These are phyloP conservation scores for Cecropterus lyciades DNA, from an alignment of 1,140 invertebrate species.

Conservation along the genomic window DNA sequence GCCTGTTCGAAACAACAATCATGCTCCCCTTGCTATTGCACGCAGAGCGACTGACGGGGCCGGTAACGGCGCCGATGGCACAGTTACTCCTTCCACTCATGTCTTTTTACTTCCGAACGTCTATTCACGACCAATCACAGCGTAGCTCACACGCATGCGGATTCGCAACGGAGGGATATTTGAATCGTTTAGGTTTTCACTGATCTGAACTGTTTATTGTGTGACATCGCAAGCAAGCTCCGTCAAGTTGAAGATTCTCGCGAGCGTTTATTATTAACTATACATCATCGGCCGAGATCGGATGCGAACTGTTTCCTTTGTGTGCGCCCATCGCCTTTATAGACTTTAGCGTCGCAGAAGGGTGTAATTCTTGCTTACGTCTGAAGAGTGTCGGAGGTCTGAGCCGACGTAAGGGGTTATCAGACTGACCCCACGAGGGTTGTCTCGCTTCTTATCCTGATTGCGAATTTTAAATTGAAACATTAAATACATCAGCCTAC, in stretches of 20 bases:
- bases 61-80: conserved; percentile 3
- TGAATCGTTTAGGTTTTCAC: conserved; percentile 53
- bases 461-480: conserved; percentile 49
- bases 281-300: conserved; percentile 74
- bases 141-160: conserved; percentile 65
- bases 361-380: conserved; percentile 65
- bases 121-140: conserved; percentile 70
- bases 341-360: conserved; percentile 71
- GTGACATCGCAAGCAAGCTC: conserved; percentile 59
- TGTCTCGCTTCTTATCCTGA: conserved; percentile 50
- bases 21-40: conserved; percentile 88
- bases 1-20: conserved; percentile 95
- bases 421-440: conserved; percentile 56
- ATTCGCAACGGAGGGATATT: conserved; percentile 61
- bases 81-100: conserved; percentile 70
- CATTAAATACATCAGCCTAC: conserved; percentile 12
- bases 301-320: conserved; percentile 72
- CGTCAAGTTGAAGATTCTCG: conserved; percentile 41
- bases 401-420: conserved; percentile 66
- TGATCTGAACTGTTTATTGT: conserved; percentile 45
- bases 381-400: conserved; percentile 63
- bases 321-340: conserved; percentile 72
- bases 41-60: conserved; percentile 67
- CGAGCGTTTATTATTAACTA: conserved; percentile 55
- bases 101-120: conserved; percentile 54